These are phyloP conservation scores for Brenthis ino DNA, from an alignment of 2,888 invertebrate species.

Conservation along the genomic window DNA sequence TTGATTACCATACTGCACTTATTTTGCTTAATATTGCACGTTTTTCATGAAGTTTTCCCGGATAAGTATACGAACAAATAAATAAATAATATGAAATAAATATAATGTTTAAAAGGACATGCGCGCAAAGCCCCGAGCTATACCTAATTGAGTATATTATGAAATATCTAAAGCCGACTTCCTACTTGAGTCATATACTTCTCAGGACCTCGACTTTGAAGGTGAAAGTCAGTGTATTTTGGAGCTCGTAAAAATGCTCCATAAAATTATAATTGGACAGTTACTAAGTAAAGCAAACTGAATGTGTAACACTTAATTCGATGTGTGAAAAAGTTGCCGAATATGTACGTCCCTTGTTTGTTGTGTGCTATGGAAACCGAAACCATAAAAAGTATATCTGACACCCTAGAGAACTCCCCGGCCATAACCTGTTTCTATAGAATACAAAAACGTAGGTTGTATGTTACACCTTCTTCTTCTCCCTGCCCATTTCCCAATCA, in stretches of 20 bases:
- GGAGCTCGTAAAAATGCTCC: conserved; percentile 32
- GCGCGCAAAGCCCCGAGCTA: no score
- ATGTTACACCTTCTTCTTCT: no score
- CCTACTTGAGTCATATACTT: conserved; percentile 37
- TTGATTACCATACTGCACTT: no score
- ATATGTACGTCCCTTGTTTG: neutral
- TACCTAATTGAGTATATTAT: neutral
- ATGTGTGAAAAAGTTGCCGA: neutral
- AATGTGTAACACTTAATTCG: conserved; percentile 14
- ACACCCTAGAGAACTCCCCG: no score
- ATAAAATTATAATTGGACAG: conserved; percentile 26
- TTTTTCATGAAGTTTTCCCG: no score
- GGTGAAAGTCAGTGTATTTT: conserved; percentile 26
- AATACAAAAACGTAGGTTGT: no score
- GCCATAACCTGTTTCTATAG: no score
- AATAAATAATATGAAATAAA: no score
- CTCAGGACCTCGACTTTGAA: conserved; percentile 37
- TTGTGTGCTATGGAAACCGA: neutral
- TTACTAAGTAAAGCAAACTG: conserved; percentile 18
- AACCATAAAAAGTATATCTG: neutral
- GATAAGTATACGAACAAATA: no score
- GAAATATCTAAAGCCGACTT: conserved; percentile 28
- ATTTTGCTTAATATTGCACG: no score
- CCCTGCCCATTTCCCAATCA: no score
- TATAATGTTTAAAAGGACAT: no score